These are phyloP conservation scores for Pedetes capensis DNA, from an alignment of 2,113 vertebrate genomes.

Conservation along the genomic window DNA sequence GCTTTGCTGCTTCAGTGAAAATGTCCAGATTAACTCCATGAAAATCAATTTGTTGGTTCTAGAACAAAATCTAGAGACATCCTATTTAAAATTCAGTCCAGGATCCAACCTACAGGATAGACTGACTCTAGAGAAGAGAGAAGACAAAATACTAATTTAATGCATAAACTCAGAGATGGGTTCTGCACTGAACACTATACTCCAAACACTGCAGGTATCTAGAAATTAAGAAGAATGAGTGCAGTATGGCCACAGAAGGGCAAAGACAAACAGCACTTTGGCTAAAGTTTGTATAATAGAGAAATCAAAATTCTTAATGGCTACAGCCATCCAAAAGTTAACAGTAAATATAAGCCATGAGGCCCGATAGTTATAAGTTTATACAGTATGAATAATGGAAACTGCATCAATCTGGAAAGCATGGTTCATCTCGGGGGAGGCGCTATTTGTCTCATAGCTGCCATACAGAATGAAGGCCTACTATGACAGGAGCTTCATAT, in stretches of 20 bases:
- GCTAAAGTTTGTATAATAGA: background rate
- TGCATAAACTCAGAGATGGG: background rate
- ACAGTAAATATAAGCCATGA: background rate
- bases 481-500: background rate
- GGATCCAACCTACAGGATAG: background rate
- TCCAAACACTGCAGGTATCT: background rate
- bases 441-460: background rate
- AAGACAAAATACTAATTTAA: background rate
- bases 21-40: background rate
- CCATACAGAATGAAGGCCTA: background rate
- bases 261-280: background rate
- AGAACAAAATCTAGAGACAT: background rate
- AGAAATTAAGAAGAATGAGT: background rate
- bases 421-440: background rate
- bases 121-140: background rate
- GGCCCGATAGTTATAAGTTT: background rate
- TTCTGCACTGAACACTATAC: background rate
- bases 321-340: background rate
- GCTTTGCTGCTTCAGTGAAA: background rate
- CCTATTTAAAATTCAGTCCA: conserved; percentile 18
- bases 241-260: background rate
- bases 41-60: background rate
- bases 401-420: background rate
- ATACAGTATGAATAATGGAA: background rate
- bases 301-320: background rate